A percentile compares a stretch with the other conserved stretches of the same genome.
phyloP scores from a whole-genome alignment of 2,113 vertebrate genomes.

The Hiodon alosoides region DNA sequence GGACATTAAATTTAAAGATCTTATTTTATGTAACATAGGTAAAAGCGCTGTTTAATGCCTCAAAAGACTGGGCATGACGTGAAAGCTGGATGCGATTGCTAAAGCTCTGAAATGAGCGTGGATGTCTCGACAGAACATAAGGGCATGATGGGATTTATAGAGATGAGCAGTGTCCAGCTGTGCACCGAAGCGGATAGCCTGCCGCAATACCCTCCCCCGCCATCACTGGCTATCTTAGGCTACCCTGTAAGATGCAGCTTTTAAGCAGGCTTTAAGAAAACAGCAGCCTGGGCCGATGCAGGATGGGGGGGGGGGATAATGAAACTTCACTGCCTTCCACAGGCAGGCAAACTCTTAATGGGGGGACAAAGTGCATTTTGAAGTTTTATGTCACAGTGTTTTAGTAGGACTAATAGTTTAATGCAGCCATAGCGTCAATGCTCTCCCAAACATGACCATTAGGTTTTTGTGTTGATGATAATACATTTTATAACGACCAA shows the following conservation, averaged over 20 bases:
- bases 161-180: slow-evolving; percentile 1
- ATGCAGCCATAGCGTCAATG: neutral
- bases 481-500: neutral
- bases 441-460: neutral
- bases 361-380: neutral
- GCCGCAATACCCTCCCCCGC: neutral
- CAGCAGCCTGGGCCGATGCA: neutral
- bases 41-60: neutral
- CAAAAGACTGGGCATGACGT: neutral
- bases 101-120: neutral
- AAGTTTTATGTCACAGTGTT: neutral
- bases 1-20: too few relatives aligned
- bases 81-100: too few relatives aligned
- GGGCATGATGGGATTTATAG: slow-evolving; percentile 16
- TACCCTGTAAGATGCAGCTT: neutral
- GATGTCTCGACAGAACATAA: slow-evolving; percentile 1
- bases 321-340: neutral
- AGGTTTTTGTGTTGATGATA: neutral
- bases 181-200: neutral
- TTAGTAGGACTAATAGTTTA: neutral
- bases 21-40: too few relatives aligned
- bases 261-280: neutral
- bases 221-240: neutral
- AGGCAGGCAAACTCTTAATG: slow-evolving; percentile 8
- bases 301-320: neutral